Conservation (phyloP, 2,113 vertebrate species). For the Nesogale talazaci region DNA sequence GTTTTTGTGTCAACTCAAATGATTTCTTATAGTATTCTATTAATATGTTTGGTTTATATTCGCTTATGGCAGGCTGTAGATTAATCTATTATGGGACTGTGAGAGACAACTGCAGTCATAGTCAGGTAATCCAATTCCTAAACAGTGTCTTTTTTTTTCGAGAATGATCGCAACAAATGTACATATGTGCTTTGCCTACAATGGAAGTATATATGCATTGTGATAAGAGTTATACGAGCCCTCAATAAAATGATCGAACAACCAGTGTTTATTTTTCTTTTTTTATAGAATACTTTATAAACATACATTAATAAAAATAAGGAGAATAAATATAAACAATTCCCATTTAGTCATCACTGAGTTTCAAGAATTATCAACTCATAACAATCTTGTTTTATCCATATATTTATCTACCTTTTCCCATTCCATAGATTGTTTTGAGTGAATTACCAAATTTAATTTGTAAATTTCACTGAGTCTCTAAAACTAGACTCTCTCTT, state of each 20-base stretch:
- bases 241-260: too few relatives aligned
- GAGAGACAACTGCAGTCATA: constrained; percentile 16
- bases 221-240: too few relatives aligned
- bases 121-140: constrained; percentile 23
- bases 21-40: constrained; percentile 5
- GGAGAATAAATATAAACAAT: neutral
- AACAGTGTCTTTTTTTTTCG: neutral
- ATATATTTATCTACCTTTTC: neutral
- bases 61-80: neutral
- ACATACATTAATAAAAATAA: neutral
- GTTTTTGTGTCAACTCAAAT: neutral
- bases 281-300: constrained; percentile 42
- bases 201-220: too few relatives aligned
- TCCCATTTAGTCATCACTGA: neutral
- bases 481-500: neutral
- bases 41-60: too few relatives aligned
- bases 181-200: too few relatives aligned
- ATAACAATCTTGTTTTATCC: constrained; percentile 39
- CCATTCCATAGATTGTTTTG: constrained; percentile 12
- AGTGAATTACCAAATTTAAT: neutral
- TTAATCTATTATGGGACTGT: constrained; percentile 43
- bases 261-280: neutral
- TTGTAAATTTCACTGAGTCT: constrained; percentile 22
- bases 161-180: too few relatives aligned
- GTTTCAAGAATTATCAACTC: constrained; percentile 11